Evolutionary conservation across 2,888 invertebrate genomes (phyloP).

Genomic region (Furcula furcula): DNA sequence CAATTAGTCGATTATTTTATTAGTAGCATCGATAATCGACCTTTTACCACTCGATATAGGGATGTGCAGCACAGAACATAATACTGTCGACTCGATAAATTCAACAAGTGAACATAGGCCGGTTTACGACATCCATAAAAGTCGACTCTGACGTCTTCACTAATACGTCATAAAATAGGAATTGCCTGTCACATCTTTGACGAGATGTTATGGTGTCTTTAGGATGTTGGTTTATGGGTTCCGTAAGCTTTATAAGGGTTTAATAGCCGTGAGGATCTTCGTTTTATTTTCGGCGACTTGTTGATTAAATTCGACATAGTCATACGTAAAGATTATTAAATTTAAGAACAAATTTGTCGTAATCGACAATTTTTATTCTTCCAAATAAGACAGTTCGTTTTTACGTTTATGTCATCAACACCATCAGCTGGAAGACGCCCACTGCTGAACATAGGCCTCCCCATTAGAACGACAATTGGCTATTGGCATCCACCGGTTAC

Average conservation of each 20-base stretch:
- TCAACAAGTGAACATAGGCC: conserved; percentile 76
- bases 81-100: conserved; percentile 43
- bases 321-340: too few relatives aligned
- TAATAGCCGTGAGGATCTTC: conserved; percentile 48
- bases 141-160: conserved; percentile 64
- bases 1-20: too few relatives aligned
- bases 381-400: too few relatives aligned
- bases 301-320: conserved; percentile 28
- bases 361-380: too few relatives aligned
- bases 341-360: too few relatives aligned
- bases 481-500: too few relatives aligned
- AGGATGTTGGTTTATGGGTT: conserved; percentile 40
- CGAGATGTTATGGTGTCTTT: conserved; percentile 41
- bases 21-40: not conserved
- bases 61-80: conserved; percentile 11
- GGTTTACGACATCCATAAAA: conserved; percentile 68
- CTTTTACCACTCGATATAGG: conserved; percentile 4
- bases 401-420: too few relatives aligned
- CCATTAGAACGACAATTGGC: too few relatives aligned
- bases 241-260: conserved; percentile 41
- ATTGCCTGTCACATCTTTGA: conserved; percentile 38
- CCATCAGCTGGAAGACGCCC: too few relatives aligned
- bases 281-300: conserved; percentile 27
- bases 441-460: too few relatives aligned
- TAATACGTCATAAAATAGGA: conserved; percentile 70